Conservation (phyloP, 2,113 vertebrate genomes). For the Myrmecobius fasciatus region DNA sequence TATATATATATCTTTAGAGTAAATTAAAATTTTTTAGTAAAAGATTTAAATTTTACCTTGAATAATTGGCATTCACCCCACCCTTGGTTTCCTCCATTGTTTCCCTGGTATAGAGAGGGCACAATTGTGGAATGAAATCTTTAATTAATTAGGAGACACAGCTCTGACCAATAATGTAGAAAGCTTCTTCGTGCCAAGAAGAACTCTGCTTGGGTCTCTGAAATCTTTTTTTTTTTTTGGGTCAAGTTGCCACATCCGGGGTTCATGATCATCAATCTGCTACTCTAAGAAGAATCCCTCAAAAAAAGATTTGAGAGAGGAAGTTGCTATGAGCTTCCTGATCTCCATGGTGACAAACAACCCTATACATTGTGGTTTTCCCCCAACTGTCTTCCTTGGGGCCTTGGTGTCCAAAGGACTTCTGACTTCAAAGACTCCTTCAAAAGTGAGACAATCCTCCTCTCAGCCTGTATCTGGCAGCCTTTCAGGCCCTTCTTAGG, state of each 20-base stretch:
- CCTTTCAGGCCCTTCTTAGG: neutral
- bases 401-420: neutral
- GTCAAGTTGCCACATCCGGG: neutral
- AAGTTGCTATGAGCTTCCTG: neutral
- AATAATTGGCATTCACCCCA: neutral
- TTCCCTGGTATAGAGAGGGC: neutral
- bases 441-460: neutral
- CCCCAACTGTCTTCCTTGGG: neutral
- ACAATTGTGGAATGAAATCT: neutral
- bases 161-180: neutral
- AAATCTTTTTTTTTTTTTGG: neutral
- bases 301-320: neutral
- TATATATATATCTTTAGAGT: neutral
- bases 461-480: neutral
- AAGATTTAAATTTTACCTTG: neutral
- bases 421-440: neutral
- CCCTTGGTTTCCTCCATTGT: neutral
- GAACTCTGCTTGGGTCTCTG: neutral
- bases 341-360: neutral
- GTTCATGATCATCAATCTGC: neutral
- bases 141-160: neutral
- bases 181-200: neutral
- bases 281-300: neutral
- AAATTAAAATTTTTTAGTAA: neutral
- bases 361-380: neutral